A percentile compares a stretch with the other conserved stretches of the same genome.
phyloP scores from a whole-genome alignment of 2,888 invertebrate genomes.

The Patella depressa region DNA sequence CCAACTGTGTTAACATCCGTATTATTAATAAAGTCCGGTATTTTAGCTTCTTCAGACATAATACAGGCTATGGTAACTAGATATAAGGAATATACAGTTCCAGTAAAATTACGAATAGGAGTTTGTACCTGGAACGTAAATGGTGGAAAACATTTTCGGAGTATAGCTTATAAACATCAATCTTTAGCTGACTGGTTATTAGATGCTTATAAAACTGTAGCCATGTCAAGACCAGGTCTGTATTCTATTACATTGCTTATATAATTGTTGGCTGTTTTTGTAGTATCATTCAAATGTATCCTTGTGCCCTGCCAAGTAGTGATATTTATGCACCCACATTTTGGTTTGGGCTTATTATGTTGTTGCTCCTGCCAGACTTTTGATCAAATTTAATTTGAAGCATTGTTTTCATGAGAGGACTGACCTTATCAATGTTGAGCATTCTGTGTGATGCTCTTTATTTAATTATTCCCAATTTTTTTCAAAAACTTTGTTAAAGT shows the following conservation, averaged over 20 bases:
- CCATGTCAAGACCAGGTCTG: slow-evolving; percentile 50
- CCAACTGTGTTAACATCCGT: not conserved
- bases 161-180: slow-evolving; percentile 87
- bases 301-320: not conserved
- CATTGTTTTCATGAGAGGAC: no score
- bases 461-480: no score
- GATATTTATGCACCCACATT: no score
- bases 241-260: not conserved
- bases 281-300: not conserved
- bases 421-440: no score
- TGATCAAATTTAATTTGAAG: no score
- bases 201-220: slow-evolving; percentile 80
- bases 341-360: no score
- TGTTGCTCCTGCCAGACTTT: no score
- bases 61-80: slow-evolving; percentile 55
- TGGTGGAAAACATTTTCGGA: slow-evolving; percentile 98
- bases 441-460: no score
- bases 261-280: not conserved
- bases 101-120: slow-evolving; percentile 78
- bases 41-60: slow-evolving; percentile 60
- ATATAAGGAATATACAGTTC: slow-evolving; percentile 61
- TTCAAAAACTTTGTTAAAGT: no score
- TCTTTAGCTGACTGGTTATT: slow-evolving; percentile 77
- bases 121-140: slow-evolving; percentile 99
- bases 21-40: not conserved